A percentile compares a stretch with the other conserved stretches of the same genome.
Conservation (phyloP, 1,140 invertebrate genomes). For the Caenorhabditis inopinata region DNA sequence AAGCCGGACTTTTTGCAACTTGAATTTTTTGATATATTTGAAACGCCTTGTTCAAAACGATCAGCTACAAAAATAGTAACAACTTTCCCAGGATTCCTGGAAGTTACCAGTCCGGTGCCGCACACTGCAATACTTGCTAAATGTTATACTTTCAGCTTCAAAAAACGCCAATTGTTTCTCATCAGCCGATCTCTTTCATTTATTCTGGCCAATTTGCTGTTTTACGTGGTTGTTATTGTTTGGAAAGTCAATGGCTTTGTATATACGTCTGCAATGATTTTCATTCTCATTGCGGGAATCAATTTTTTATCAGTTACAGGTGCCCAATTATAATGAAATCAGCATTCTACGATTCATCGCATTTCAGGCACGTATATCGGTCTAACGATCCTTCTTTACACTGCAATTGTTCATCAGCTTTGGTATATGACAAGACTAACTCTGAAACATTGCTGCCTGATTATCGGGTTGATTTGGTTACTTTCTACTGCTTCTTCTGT, state of each 20-base stretch:
- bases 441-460: constrained; percentile 43
- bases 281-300: constrained; percentile 46
- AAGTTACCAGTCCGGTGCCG: too few species aligned
- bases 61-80: too few species aligned
- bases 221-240: constrained; percentile 54
- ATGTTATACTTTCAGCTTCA: constrained; percentile 49
- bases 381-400: constrained; percentile 50
- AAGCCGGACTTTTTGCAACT: too few species aligned
- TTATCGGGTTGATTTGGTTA: constrained; percentile 34
- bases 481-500: constrained; percentile 23
- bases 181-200: constrained; percentile 49
- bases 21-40: too few species aligned
- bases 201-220: constrained; percentile 50
- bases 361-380: constrained; percentile 49
- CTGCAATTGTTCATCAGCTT: constrained; percentile 53
- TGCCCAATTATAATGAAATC: too few species aligned
- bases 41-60: too few species aligned
- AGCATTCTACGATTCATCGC: too few species aligned
- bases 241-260: constrained; percentile 53
- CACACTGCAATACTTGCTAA: too few species aligned
- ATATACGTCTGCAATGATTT: constrained; percentile 52
- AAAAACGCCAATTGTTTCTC: constrained; percentile 55
- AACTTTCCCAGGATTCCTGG: too few species aligned
- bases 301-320: constrained; percentile 34
- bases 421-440: constrained; percentile 49